phyloP scores from a whole-genome alignment of 2,797 vertebrate species.

The Malacoctenus gilli region DNA sequence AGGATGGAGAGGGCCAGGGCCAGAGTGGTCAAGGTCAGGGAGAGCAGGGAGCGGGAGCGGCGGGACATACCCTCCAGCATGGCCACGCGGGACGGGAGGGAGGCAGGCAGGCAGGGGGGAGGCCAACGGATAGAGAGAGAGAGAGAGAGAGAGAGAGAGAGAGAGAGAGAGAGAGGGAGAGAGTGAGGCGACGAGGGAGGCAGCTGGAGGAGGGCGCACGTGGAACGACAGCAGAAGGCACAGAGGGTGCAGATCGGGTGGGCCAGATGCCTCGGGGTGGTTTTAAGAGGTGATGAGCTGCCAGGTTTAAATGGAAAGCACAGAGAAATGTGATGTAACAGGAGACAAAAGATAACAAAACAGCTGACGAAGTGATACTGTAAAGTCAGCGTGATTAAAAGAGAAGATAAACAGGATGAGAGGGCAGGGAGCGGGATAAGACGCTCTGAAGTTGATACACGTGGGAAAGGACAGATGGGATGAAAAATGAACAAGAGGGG shows the following conservation, averaged over 20 bases:
- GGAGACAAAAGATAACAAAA: constrained; percentile 39
- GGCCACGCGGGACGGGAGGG: constrained; percentile 40
- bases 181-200: neutral
- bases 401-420: constrained; percentile 20
- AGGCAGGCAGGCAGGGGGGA: constrained; percentile 8
- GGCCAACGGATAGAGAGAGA: neutral
- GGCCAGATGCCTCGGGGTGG: constrained; percentile 55
- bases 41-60: constrained; percentile 83
- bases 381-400: constrained; percentile 53
- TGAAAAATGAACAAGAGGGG: constrained; percentile 67
- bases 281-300: constrained; percentile 46
- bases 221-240: constrained; percentile 13
- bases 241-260: constrained; percentile 45
- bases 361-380: constrained; percentile 30
- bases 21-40: constrained; percentile 82
- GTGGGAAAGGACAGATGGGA: constrained; percentile 59
- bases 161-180: neutral
- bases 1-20: constrained; percentile 85
- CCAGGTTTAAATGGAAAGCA: constrained; percentile 61
- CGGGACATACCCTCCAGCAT: constrained; percentile 83
- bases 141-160: constrained; percentile 1
- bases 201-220: constrained; percentile 6
- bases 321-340: constrained; percentile 51
- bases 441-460: constrained; percentile 38
- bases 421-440: constrained; percentile 23